These are phyloP conservation scores for Macquaria ambigua DNA, from an alignment of 2,113 vertebrate genomes.

Conservation along the genomic window DNA sequence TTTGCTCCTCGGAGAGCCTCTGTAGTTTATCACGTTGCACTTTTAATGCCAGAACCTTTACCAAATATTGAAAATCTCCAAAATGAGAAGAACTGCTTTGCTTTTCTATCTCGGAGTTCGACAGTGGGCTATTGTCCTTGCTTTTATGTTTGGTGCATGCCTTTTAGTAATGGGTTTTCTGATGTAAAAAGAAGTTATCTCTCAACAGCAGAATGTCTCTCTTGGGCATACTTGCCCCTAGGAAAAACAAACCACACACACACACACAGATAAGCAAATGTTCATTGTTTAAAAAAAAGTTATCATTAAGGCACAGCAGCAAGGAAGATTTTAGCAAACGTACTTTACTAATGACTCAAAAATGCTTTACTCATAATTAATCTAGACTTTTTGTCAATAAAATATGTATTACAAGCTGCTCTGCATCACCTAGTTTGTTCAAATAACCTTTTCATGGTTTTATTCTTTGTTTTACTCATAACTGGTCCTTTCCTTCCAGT, in stretches of 20 bases:
- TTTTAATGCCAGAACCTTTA: constrained; percentile 17
- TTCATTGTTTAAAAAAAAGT: constrained; percentile 1
- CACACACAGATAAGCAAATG: constrained; percentile 22
- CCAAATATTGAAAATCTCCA: constrained; percentile 30
- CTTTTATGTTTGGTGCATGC: constrained; percentile 24
- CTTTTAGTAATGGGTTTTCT: constrained; percentile 42
- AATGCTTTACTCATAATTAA: neutral
- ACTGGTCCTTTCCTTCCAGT: neutral
- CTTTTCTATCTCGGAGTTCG: neutral
- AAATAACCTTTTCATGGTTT: neutral
- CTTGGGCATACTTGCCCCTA: constrained; percentile 5
- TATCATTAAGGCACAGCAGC: neutral
- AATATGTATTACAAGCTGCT: neutral
- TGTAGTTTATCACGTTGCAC: constrained; percentile 5
- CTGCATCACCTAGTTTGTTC: neutral
- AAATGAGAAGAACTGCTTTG: constrained; percentile 4
- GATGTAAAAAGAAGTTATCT: constrained; percentile 46
- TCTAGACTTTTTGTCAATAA: neutral
- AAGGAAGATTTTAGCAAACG: constrained; percentile 7
- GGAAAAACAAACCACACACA: neutral
- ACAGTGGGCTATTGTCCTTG: constrained; percentile 9
- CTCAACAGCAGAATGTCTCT: constrained; percentile 31
- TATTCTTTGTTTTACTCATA: constrained; percentile 7
- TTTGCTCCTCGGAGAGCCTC: neutral
- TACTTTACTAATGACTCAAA: constrained; percentile 11